Conservation (phyloP, 1,140 invertebrate species). For the Tyrophagus putrescentiae region DNA sequence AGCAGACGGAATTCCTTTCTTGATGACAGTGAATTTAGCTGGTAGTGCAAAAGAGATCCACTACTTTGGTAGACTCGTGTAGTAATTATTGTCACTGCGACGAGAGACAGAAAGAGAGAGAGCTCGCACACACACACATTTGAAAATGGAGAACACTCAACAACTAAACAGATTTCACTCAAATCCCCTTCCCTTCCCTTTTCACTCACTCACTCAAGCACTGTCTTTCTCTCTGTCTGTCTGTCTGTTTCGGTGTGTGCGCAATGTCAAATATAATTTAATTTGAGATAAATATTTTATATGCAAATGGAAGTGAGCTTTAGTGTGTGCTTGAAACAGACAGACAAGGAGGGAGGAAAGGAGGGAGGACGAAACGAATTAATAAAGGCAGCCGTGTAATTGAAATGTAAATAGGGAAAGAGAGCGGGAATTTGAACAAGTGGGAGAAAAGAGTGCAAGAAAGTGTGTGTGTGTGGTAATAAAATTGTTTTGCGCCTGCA, state of each 20-base stretch:
- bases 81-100: not conserved
- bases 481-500: not conserved
- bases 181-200: not conserved
- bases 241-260: not conserved
- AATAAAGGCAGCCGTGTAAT: slow-evolving; percentile 4
- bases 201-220: not conserved
- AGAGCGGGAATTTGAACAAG: not conserved
- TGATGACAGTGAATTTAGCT: too few species aligned
- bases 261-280: slow-evolving; percentile 4
- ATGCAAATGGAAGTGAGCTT: not conserved
- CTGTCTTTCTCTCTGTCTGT: not conserved
- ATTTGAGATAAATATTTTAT: slow-evolving; percentile 8
- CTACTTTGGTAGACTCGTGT: too few species aligned
- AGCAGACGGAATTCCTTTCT: too few species aligned
- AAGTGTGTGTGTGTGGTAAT: too few species aligned
- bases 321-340: too few species aligned
- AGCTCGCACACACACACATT: not conserved
- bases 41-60: too few species aligned
- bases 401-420: slow-evolving; percentile 4
- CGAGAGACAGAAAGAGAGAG: not conserved
- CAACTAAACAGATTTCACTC: not conserved
- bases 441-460: not conserved
- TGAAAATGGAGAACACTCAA: not conserved
- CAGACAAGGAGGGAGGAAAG: too few species aligned
- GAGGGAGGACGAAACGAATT: too few species aligned